Evolutionary conservation across 23 tunicate species (phyloP), one percentile per base, ranked within the genome.

Genomic region (Phallusia fumigata): DNA sequence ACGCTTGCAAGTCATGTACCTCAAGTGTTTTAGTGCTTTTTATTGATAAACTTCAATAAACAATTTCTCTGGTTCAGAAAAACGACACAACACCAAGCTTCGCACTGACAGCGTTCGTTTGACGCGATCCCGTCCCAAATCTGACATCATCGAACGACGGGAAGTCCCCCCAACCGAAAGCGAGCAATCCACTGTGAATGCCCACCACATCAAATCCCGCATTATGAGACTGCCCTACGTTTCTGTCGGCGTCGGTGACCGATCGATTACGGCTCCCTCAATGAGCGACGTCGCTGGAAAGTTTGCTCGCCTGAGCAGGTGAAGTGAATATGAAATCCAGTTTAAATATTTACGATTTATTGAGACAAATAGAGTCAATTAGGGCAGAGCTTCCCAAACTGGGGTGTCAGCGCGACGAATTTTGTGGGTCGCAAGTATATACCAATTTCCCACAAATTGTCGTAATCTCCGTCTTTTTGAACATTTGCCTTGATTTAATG

Each of bases 161-260:
- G 95, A 90, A 76, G 95, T 90, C 31, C 95, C 95, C 10, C 93
- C 93, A 26, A 6, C 75, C 22, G 81, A 78, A 24, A 36, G 26
- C 32, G 47, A 33, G 31, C 10, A 28, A 74, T 31, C 24, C 31
- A 49, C 51, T 64, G 58, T 28, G 36, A 35, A 72, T 64, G 72
- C 47, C 0, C 77, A 84, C 75, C 64, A 30, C 13, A 64, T 84
- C 1, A 76, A 84, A 58, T 33, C 78, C 33, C 77, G 89, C 22
- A 45, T 86, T 31, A 75, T 72, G 58, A 49, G 81, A 34, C 74
- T 86, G 30, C 90, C 90, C 5, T 86, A 80, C 5, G 90, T 86
- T 3, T 86, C 90, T 30, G 75, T 28, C 15, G 32, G 80, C 36
- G 19, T 22, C 32, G 24, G 75, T 0, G 65, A 65, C 85, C 2